Evolutionary conservation across 2,113 vertebrate species (phyloP).

Genomic region (Callipepla californica): DNA sequence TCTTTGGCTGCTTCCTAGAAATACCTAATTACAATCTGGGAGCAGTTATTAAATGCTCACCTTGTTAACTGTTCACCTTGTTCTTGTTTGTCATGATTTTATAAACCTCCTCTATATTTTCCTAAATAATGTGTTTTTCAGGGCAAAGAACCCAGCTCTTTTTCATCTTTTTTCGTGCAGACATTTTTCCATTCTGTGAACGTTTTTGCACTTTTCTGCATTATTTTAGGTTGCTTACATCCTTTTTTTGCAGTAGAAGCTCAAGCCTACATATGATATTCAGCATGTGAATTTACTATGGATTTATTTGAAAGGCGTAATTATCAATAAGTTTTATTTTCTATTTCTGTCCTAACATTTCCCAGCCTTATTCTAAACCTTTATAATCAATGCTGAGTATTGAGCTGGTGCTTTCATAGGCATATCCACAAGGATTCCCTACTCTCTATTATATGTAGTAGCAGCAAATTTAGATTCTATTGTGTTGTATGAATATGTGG

Average conservation of each 20-base stretch:
- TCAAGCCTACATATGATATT: neutral
- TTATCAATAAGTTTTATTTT: neutral
- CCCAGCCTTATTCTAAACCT: neutral
- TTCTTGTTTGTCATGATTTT: conserved; percentile 36
- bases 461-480: neutral
- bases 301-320: neutral
- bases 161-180: neutral
- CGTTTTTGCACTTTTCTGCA: neutral
- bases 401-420: neutral
- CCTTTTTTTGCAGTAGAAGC: neutral
- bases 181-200: conserved; percentile 2
- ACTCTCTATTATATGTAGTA: neutral
- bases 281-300: neutral
- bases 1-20: conserved; percentile 55
- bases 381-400: neutral
- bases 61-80: conserved; percentile 43
- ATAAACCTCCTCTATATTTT: conserved; percentile 2
- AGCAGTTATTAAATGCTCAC: conserved; percentile 37
- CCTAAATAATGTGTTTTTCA: neutral
- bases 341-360: neutral
- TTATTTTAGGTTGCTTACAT: neutral
- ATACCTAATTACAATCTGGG: conserved; percentile 23
- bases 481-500: neutral
- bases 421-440: neutral
- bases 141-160: neutral